Evolutionary conservation across 2,888 invertebrate genomes (phyloP).

Genomic region (Drosophila meridionalis): DNA sequence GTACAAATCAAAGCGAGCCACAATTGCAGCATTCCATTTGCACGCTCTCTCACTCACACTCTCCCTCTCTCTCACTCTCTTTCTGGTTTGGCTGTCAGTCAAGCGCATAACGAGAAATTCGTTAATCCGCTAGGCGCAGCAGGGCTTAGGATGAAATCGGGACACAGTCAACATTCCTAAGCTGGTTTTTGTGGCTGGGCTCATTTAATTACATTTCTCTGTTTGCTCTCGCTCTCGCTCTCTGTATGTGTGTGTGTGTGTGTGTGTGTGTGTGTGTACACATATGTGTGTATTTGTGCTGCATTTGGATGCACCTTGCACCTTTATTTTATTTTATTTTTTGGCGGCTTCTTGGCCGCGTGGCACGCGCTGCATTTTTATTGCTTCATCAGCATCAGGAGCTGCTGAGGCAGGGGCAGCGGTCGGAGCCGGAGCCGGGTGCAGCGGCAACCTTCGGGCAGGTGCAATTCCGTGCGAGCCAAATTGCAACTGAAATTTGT

Average conservation of each 20-base stretch:
- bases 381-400: slow-evolving; percentile 68
- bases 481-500: slow-evolving; percentile 66
- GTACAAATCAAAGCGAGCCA: slow-evolving; percentile 54
- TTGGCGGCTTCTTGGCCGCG: slow-evolving; percentile 62
- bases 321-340: slow-evolving; percentile 46
- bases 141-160: slow-evolving; percentile 48
- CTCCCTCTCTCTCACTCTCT: neutral
- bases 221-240: slow-evolving; percentile 15
- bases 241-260: neutral
- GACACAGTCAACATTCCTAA: slow-evolving; percentile 45
- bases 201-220: slow-evolving; percentile 46
- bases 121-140: slow-evolving; percentile 61
- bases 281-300: neutral
- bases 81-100: slow-evolving; percentile 53
- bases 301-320: slow-evolving; percentile 58
- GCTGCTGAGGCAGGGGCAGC: slow-evolving; percentile 39
- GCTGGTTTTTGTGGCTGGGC: slow-evolving; percentile 38
- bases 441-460: slow-evolving; percentile 32
- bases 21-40: slow-evolving; percentile 38
- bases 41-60: slow-evolving; percentile 2
- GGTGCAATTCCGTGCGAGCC: slow-evolving; percentile 61
- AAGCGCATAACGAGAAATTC: slow-evolving; percentile 73
- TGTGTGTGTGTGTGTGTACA: neutral
- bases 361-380: slow-evolving; percentile 79
- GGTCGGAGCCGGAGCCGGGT: neutral